phyloP scores from a whole-genome alignment of 1,140 invertebrate species.

The Parasteatoda tepidariorum region DNA sequence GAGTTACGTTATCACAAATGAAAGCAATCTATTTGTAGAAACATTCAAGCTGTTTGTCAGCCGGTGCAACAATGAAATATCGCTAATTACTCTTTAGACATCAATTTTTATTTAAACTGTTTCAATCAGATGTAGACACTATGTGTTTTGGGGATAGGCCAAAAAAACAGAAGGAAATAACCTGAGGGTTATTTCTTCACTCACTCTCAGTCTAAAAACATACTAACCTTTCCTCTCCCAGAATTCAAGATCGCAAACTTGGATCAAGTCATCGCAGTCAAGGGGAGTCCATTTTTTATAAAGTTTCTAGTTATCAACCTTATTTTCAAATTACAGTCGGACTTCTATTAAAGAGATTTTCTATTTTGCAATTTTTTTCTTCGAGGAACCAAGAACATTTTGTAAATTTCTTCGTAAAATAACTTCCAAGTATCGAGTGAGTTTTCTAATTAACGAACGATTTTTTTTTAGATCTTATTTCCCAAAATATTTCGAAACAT shows the following conservation, averaged over 20 bases:
- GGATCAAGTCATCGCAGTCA: too few species aligned
- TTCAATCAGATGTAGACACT: background rate
- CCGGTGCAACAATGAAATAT: background rate
- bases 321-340: too few species aligned
- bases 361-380: too few species aligned
- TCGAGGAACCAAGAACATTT: too few species aligned
- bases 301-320: background rate
- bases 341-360: too few species aligned
- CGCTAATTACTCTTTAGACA: background rate
- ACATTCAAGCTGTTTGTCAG: too few species aligned
- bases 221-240: constrained; percentile 39
- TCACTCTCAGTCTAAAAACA: constrained; percentile 52
- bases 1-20: background rate
- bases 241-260: constrained; percentile 14
- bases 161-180: constrained; percentile 9
- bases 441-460: too few species aligned
- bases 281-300: background rate
- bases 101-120: constrained; percentile 14
- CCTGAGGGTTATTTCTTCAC: constrained; percentile 16
- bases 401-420: too few species aligned
- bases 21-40: background rate
- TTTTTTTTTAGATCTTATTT: too few species aligned
- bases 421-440: too few species aligned
- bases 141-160: background rate
- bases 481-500: too few species aligned